phyloP scores from a whole-genome alignment of 1,140 invertebrate species.

The Listronotus bonariensis region DNA sequence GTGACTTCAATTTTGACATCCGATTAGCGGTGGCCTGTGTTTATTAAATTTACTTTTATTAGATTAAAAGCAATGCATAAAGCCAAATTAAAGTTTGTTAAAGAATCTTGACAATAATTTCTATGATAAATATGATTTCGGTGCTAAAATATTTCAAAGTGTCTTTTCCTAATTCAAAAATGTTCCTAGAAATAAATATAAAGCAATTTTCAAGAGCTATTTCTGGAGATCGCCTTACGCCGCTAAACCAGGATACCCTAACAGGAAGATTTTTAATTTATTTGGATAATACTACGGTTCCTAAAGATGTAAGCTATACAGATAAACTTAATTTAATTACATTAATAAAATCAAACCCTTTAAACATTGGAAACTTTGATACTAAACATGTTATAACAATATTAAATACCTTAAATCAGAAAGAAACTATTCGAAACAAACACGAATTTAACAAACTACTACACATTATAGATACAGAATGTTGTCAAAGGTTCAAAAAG shows the following conservation, averaged over 20 bases:
- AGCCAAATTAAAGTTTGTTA: too few relatives aligned
- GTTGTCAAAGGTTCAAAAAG: conserved; percentile 31
- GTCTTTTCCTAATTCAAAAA: too few relatives aligned
- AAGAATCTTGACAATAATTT: too few relatives aligned
- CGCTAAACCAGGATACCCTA: conserved; percentile 42
- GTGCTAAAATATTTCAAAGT: too few relatives aligned
- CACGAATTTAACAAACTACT: conserved; percentile 37
- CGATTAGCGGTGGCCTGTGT: too few relatives aligned
- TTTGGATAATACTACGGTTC: conserved; percentile 34
- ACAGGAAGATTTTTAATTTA: conserved; percentile 45
- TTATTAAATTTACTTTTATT: too few relatives aligned
- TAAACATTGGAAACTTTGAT: conserved; percentile 24
- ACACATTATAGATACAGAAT: conserved; percentile 44
- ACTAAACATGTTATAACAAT: conserved; percentile 16
- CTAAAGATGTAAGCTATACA: neutral
- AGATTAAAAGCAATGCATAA: too few relatives aligned
- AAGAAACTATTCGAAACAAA: conserved; percentile 30
- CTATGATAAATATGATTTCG: too few relatives aligned
- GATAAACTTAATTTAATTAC: conserved; percentile 24
- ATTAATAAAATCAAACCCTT: conserved; percentile 6
- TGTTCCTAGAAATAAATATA: neutral
- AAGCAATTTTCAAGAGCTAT: conserved; percentile 29
- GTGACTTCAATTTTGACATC: too few relatives aligned
- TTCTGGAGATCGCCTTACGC: conserved; percentile 34
- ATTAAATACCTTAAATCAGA: conserved; percentile 32